A percentile compares a stretch with the other conserved stretches of the same genome.
These are phyloP conservation scores for Himalopsyche phryganea DNA, from an alignment of 1,140 invertebrate species.

Conservation along the genomic window DNA sequence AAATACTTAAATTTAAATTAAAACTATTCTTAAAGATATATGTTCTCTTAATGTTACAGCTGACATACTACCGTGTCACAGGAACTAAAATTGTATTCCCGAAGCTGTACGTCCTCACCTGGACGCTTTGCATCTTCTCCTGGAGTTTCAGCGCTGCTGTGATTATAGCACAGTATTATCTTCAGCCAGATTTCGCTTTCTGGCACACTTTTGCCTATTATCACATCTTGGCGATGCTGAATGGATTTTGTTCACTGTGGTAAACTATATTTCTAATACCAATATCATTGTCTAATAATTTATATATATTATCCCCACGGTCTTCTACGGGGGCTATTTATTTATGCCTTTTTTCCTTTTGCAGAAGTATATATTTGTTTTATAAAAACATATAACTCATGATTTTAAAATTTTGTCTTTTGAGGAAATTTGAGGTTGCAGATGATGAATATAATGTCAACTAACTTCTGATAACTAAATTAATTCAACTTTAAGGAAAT, in stretches of 20 bases:
- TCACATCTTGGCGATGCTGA: constrained; percentile 66
- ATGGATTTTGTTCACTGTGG: constrained; percentile 65
- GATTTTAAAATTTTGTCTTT: too few relatives aligned
- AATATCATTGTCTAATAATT: neutral
- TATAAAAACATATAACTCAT: too few relatives aligned
- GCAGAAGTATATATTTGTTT: too few relatives aligned
- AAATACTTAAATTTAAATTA: too few relatives aligned
- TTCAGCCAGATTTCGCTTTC: constrained; percentile 63
- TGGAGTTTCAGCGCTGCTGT: constrained; percentile 59
- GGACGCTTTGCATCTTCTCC: constrained; percentile 58
- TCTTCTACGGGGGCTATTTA: too few relatives aligned
- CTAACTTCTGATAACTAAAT: too few relatives aligned
- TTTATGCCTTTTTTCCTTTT: too few relatives aligned
- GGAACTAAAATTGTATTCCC: constrained; percentile 61
- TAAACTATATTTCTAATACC: constrained; percentile 24
- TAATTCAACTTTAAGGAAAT: too few relatives aligned
- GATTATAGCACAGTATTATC: constrained; percentile 62
- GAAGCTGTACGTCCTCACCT: constrained; percentile 58
- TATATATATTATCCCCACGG: neutral
- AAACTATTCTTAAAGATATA: too few relatives aligned
- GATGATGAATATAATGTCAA: too few relatives aligned
- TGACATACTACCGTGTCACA: constrained; percentile 62
- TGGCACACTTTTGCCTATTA: constrained; percentile 68
- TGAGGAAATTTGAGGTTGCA: too few relatives aligned
- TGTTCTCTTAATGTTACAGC: too few relatives aligned